A percentile compares a stretch with the other conserved stretches of the same genome.
These are phyloP conservation scores for Eremobia ochroleuca DNA, from an alignment of 2,888 invertebrate species.

Conservation along the genomic window DNA sequence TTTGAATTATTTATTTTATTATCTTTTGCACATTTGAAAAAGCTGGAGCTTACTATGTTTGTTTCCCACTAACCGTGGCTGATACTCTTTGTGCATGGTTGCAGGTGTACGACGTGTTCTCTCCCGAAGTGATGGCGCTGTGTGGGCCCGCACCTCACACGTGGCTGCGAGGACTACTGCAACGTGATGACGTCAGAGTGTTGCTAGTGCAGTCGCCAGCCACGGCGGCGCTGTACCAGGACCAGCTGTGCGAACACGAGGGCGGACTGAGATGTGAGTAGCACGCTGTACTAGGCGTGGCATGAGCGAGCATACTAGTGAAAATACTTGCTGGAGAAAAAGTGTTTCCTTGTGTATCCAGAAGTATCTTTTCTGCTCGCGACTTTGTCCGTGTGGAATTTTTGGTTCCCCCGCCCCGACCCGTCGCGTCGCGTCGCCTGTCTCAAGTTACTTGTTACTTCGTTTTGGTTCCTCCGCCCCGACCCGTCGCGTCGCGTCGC, in stretches of 20 bases:
- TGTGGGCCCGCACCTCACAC: slow-evolving; percentile 73
- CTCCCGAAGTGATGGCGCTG: slow-evolving; percentile 62
- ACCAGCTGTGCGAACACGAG: background rate
- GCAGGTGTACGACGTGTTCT: slow-evolving; percentile 81
- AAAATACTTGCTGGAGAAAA: background rate
- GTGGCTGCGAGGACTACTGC: slow-evolving; percentile 69
- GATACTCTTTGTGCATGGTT: background rate
- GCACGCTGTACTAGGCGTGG: background rate
- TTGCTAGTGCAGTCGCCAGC: slow-evolving; percentile 85
- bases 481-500: too few species aligned
- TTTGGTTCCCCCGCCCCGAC: too few species aligned
- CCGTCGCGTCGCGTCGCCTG: too few species aligned
- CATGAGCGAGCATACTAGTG: background rate
- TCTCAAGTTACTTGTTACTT: too few species aligned
- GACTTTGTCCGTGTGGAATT: too few species aligned
- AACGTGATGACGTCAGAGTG: slow-evolving; percentile 66
- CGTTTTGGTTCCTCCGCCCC: too few species aligned
- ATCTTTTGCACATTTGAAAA: background rate
- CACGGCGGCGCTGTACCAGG: slow-evolving; percentile 63
- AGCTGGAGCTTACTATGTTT: background rate
- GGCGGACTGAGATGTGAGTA: slow-evolving; percentile 21
- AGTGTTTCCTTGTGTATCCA: background rate
- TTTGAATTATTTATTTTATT: too few species aligned
- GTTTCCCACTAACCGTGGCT: background rate
- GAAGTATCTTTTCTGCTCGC: too few species aligned